phyloP scores from a whole-genome alignment of 1,140 invertebrate species.

The Aporrectodea caliginosa region DNA sequence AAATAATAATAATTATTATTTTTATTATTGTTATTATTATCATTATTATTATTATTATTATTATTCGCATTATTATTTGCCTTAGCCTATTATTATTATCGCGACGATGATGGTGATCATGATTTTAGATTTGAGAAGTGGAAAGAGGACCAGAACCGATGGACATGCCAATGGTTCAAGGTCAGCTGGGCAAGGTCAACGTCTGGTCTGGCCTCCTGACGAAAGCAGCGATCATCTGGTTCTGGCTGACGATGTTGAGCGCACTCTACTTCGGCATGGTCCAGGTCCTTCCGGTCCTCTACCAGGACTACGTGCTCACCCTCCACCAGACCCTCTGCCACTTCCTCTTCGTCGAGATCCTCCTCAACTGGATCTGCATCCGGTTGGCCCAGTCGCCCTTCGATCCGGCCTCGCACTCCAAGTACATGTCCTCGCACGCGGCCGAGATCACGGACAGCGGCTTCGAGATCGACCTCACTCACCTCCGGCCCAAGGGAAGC shows the following conservation, averaged over 20 bases:
- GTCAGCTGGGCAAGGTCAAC: background rate
- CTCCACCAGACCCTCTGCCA: conserved; percentile 3
- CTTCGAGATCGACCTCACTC: conserved; percentile 30
- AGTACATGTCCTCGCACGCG: conserved; percentile 9
- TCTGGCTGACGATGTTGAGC: conserved; percentile 29
- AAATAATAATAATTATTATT: too few relatives aligned
- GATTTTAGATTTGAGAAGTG: too few relatives aligned
- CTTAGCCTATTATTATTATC: too few relatives aligned
- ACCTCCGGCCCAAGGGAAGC: conserved; percentile 5
- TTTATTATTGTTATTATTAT: too few relatives aligned
- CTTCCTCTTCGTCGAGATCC: conserved; percentile 18
- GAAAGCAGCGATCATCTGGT: conserved; percentile 30
- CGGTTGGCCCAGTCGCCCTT: conserved; percentile 18
- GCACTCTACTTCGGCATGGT: conserved; percentile 18
- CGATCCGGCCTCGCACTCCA: conserved; percentile 1
- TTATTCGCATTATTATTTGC: too few relatives aligned
- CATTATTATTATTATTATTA: too few relatives aligned
- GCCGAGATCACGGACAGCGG: conserved; percentile 10
- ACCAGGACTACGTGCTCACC: conserved; percentile 6
- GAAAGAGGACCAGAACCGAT: background rate
- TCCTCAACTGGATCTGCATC: conserved; percentile 30
- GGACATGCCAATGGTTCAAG: background rate
- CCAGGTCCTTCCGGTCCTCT: conserved; percentile 30
- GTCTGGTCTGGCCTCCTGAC: background rate
- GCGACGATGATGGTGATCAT: too few relatives aligned